Percentiles rank a stretch among this genome's conserved stretches.
Conservation (phyloP, 2,888 invertebrate species). For the Germaria angustata region DNA sequence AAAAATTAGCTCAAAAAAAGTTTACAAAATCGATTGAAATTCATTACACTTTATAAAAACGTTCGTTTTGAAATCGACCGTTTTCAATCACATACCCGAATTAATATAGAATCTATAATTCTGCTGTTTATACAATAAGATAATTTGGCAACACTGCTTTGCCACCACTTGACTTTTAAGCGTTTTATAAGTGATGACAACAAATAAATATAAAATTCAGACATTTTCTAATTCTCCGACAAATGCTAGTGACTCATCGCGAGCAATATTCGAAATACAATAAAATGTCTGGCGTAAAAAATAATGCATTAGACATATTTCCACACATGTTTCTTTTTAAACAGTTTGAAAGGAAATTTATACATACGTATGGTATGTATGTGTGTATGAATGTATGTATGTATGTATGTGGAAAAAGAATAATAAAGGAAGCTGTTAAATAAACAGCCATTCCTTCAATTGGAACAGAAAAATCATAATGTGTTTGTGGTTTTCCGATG, state of each 20-base stretch:
- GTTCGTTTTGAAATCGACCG: too few relatives aligned
- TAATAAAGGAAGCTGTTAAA: conserved; percentile 57
- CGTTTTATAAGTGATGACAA: conserved; percentile 33
- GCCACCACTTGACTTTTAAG: background rate
- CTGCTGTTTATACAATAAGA: too few relatives aligned
- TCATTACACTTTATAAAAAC: too few relatives aligned
- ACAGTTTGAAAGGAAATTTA: conserved; percentile 29
- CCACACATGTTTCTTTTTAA: conserved; percentile 27
- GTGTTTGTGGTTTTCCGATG: conserved; percentile 41
- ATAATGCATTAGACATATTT: conserved; percentile 30
- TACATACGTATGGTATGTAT: too few relatives aligned
- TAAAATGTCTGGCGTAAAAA: conserved; percentile 10
- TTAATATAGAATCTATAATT: too few relatives aligned
- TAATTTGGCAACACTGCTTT: background rate
- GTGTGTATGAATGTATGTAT: background rate
- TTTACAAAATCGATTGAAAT: too few relatives aligned
- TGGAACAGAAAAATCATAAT: conserved; percentile 32
- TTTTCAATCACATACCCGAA: too few relatives aligned
- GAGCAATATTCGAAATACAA: conserved; percentile 19
- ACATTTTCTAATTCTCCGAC: conserved; percentile 16
- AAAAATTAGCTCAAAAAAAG: too few relatives aligned
- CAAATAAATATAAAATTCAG: background rate
- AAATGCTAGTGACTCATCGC: conserved; percentile 24
- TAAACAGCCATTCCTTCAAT: conserved; percentile 37
- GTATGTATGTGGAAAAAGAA: background rate